A percentile compares a stretch with the other conserved stretches of the same genome.
Conservation (phyloP, 2,113 vertebrate genomes). For the Tetraodon nigroviridis region DNA sequence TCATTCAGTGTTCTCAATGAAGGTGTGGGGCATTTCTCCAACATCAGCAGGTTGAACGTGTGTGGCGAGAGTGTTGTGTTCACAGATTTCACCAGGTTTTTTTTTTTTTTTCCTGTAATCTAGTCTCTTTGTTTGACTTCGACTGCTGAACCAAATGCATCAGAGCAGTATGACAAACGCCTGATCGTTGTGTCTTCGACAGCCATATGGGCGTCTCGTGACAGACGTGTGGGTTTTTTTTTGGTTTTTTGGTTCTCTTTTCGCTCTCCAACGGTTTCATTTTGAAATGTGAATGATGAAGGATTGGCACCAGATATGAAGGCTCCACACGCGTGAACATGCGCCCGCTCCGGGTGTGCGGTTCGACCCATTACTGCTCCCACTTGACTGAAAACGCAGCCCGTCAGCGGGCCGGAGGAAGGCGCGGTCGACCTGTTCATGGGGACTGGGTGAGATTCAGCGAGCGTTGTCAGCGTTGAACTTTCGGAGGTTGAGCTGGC, state of each 20-base stretch:
- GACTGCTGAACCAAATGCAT: slow-evolving; percentile 68
- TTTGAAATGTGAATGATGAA: slow-evolving; percentile 48
- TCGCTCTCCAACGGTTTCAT: slow-evolving; percentile 38
- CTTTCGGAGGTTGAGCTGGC: slow-evolving; percentile 55
- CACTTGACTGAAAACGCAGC: slow-evolving; percentile 22
- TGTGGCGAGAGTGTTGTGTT: slow-evolving; percentile 33
- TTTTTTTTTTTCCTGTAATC: slow-evolving; percentile 53
- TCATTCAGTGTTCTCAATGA: slow-evolving; percentile 7
- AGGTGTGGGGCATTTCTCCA: slow-evolving; percentile 42
- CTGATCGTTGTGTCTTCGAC: slow-evolving; percentile 35
- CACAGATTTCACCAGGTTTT: slow-evolving; percentile 52
- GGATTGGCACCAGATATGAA: slow-evolving; percentile 61
- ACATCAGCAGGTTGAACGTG: slow-evolving; percentile 19
- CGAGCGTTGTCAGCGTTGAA: slow-evolving; percentile 48
- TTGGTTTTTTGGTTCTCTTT: slow-evolving; percentile 6
- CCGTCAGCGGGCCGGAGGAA: slow-evolving; percentile 27
- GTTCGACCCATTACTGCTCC: slow-evolving; percentile 24
- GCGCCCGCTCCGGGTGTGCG: neutral
- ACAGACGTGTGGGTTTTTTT: neutral
- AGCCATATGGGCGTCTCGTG: slow-evolving; percentile 15
- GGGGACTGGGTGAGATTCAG: slow-evolving; percentile 47
- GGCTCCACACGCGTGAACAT: slow-evolving; percentile 24
- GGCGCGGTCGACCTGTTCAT: slow-evolving; percentile 33
- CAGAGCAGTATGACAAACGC: slow-evolving; percentile 60
- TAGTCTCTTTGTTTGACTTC: slow-evolving; percentile 62